These are phyloP conservation scores for Allophyes oxyacanthae DNA, from an alignment of 2,888 invertebrate species.

Conservation along the genomic window DNA sequence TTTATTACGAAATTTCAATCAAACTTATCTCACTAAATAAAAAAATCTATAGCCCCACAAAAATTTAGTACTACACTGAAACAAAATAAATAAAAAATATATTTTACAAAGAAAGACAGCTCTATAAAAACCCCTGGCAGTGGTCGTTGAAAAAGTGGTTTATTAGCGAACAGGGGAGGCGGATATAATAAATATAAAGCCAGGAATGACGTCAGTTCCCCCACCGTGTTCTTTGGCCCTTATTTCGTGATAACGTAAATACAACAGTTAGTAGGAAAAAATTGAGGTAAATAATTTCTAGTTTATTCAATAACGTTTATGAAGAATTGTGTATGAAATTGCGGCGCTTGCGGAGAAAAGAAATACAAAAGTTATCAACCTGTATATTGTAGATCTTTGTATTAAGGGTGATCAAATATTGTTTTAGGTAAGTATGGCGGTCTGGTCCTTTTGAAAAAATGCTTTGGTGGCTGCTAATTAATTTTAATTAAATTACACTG, in stretches of 20 bases:
- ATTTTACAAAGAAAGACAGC: constrained; percentile 47
- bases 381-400: too few relatives aligned
- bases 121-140: constrained; percentile 58
- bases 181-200: constrained; percentile 70
- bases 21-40: too few relatives aligned
- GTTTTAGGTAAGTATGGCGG: too few relatives aligned
- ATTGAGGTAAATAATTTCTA: constrained; percentile 48
- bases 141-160: constrained; percentile 67
- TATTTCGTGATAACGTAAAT: constrained; percentile 60
- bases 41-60: constrained; percentile 31
- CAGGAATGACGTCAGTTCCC: constrained; percentile 53
- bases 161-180: constrained; percentile 66
- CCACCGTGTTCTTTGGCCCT: constrained; percentile 43
- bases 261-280: constrained; percentile 54
- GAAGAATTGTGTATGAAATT: constrained; percentile 33
- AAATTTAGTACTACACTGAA: constrained; percentile 43
- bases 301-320: constrained; percentile 46
- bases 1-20: too few relatives aligned
- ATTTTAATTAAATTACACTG: too few relatives aligned
- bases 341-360: background rate
- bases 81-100: constrained; percentile 52
- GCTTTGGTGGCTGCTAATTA: too few relatives aligned
- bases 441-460: too few relatives aligned
- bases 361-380: background rate
- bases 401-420: too few relatives aligned